These are phyloP conservation scores for Panulirus ornatus DNA, from an alignment of 1,140 invertebrate genomes.

Conservation along the genomic window DNA sequence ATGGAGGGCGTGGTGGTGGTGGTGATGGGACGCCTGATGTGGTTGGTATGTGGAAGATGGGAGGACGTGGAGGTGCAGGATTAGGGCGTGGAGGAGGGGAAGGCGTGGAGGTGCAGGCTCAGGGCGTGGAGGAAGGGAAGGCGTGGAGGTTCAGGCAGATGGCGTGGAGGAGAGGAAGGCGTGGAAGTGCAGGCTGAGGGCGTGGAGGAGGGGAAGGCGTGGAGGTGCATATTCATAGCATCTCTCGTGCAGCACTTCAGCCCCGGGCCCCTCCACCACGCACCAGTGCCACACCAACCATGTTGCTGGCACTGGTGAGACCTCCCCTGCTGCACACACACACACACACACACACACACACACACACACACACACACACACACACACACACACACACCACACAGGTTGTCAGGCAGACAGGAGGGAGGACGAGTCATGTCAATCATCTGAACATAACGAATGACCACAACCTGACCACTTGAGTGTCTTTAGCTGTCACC, in stretches of 20 bases:
- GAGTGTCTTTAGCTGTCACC: no score
- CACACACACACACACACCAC: constrained; percentile 6
- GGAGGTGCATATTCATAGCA: constrained; percentile 22
- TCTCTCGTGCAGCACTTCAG: background rate
- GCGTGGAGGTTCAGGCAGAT: background rate
- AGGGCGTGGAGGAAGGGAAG: background rate
- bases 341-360: background rate
- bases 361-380: constrained; percentile 26
- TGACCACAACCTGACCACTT: no score
- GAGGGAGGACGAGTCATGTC: no score
- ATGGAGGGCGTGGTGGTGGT: background rate
- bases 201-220: no score
- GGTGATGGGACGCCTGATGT: no score
- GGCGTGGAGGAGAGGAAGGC: background rate
- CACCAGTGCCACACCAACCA: background rate
- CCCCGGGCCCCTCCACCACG: background rate
- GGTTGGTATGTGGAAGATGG: no score
- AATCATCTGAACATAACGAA: no score
- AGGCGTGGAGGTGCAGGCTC: background rate
- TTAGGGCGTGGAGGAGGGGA: background rate
- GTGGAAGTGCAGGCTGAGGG: no score
- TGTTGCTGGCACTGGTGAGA: background rate
- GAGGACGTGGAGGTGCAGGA: background rate
- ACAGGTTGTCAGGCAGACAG: no score
- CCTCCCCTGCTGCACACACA: background rate